These are phyloP conservation scores for Phalera bucephala DNA, from an alignment of 2,888 invertebrate genomes.

Conservation along the genomic window DNA sequence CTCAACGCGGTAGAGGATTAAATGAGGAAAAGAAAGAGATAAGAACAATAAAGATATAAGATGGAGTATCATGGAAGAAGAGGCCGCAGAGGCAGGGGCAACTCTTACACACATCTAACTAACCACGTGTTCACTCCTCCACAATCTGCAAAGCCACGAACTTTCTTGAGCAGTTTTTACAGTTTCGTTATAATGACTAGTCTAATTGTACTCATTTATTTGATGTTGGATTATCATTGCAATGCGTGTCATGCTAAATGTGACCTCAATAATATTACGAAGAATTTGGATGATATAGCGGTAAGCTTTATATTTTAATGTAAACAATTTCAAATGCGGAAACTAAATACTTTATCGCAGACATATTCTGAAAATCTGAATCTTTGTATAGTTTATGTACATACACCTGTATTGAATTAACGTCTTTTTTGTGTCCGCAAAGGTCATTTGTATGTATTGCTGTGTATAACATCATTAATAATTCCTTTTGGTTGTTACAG, in stretches of 20 bases:
- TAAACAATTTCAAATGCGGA: too few species aligned
- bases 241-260: conserved; percentile 43
- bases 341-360: too few species aligned
- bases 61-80: conserved; percentile 55
- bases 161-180: conserved; percentile 37
- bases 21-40: background rate
- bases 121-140: conserved; percentile 8
- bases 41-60: conserved; percentile 11
- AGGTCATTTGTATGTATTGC: too few species aligned
- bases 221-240: conserved; percentile 62
- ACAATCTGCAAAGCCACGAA: conserved; percentile 29
- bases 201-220: conserved; percentile 50
- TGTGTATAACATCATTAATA: too few species aligned
- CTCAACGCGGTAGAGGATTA: background rate
- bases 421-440: too few species aligned
- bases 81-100: conserved; percentile 44
- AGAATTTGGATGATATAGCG: conserved; percentile 54
- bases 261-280: conserved; percentile 47
- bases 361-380: too few species aligned
- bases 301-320: conserved; percentile 34
- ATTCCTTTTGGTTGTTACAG: conserved; percentile 57
- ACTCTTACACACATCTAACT: conserved; percentile 20
- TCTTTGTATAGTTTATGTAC: too few species aligned
- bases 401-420: too few species aligned
- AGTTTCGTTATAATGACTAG: conserved; percentile 50